These are phyloP conservation scores for Drosophila vallismaia DNA, from an alignment of 2,888 invertebrate genomes.

Conservation along the genomic window DNA sequence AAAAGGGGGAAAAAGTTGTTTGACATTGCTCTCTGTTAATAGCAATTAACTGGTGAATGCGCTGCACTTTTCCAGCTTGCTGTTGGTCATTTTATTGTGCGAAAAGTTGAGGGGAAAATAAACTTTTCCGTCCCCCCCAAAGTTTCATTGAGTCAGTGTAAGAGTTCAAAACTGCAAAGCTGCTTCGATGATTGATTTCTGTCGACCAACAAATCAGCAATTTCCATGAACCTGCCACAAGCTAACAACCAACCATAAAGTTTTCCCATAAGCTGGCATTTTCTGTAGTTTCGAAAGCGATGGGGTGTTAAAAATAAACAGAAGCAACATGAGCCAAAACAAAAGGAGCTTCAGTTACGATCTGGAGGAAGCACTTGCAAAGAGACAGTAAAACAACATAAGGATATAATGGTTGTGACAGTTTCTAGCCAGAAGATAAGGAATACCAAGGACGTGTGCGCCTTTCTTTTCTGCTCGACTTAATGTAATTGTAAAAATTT, in stretches of 20 bases:
- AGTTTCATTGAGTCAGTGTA: slow-evolving; percentile 20
- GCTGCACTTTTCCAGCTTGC: slow-evolving; percentile 18
- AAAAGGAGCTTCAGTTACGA: slow-evolving; percentile 18
- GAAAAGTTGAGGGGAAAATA: slow-evolving; percentile 23
- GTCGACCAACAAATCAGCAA: slow-evolving; percentile 8
- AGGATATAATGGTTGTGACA: slow-evolving; percentile 30
- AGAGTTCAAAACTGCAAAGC: slow-evolving; percentile 25
- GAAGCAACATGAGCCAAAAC: slow-evolving; percentile 11
- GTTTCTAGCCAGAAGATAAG: slow-evolving; percentile 23
- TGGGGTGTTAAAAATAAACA: slow-evolving; percentile 25
- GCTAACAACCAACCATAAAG: slow-evolving; percentile 9
- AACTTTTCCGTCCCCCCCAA: slow-evolving; percentile 34
- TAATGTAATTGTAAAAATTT: slow-evolving; percentile 40
- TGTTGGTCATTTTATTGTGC: slow-evolving; percentile 27
- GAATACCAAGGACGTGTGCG: slow-evolving; percentile 7
- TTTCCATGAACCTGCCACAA: slow-evolving; percentile 14
- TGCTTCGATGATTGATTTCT: slow-evolving; percentile 30
- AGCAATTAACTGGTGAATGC: slow-evolving; percentile 46
- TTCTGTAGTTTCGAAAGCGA: slow-evolving; percentile 16
- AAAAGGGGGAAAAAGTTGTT: slow-evolving; percentile 8
- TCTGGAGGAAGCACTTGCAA: slow-evolving; percentile 17
- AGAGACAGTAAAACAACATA: slow-evolving; percentile 5
- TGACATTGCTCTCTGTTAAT: slow-evolving; percentile 25
- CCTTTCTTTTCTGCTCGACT: slow-evolving; percentile 14
- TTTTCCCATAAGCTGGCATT: slow-evolving; percentile 11